Evolutionary conservation across 2,113 vertebrate genomes (phyloP), one percentile per base, ranked within the genome.

Genomic region (Prunella himalayana): DNA sequence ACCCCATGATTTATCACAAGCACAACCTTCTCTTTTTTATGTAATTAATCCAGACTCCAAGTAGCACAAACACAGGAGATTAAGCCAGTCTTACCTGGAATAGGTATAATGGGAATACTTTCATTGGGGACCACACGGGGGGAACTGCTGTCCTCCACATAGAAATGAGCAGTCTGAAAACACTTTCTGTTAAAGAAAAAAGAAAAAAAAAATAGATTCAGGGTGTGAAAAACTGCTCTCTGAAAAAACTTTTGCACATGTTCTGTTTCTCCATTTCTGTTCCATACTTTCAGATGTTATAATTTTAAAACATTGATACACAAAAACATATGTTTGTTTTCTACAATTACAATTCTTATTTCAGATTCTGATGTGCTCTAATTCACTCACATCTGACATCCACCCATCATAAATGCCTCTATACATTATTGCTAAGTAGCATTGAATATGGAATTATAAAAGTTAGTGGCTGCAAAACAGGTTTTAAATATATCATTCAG

Each of bases 101-200:
- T 99, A 68, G 99, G 98, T 95, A 99, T 99, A 95, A 99, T 98
- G 76, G 99, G 99, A 91, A 99, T 99, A 97, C 98, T 99, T 95
- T 99, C 99, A 98, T 99, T 99, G 98, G 98, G 98, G 96, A 99
- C 99, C 97, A 99, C 99, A 82, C 99, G 98, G 35, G 99, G 99
- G 49, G 99, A 99, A 94, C 97, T 99, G 98, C 99, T 99, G 96
- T 99, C 99, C 96, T 99, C 99, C 96, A 99, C 99, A 91, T 99
- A 99, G 98, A 99, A 99, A 98, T 99, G 99, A 95, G 99, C 99
- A 33, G 99, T 99, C 97, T 99, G 99, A 95, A 99, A 99, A 98
- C 99, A 99, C 97, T 99, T 99, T 98, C 99, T 99, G 98, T 90
- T 80, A 37, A 95, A 86, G 66, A 76, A 93, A 90, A 78, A 97